A percentile compares a stretch with the other conserved stretches of the same genome.
Evolutionary conservation across 2,888 invertebrate genomes (phyloP).

Genomic region (Marasmarcha lunaedactyla): DNA sequence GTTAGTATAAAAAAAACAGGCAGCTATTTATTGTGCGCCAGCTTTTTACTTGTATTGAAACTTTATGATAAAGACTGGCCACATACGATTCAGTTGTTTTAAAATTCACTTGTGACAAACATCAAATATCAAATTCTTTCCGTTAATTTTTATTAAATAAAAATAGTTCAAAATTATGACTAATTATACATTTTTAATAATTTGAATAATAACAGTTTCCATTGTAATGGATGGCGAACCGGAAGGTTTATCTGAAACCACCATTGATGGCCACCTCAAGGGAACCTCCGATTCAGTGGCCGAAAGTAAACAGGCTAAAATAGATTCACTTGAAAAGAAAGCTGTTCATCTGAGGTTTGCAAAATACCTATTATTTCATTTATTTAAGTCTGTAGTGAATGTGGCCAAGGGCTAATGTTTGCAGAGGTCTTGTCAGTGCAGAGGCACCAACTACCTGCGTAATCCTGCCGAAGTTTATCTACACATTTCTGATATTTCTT

Average conservation of each 20-base stretch:
- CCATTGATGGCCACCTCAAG: constrained; percentile 43
- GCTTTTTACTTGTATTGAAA: too few relatives aligned
- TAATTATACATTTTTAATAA: constrained; percentile 16
- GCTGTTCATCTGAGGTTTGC: constrained; percentile 52
- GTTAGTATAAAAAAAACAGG: too few relatives aligned
- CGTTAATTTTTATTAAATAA: not conserved
- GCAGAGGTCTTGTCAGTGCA: too few relatives aligned
- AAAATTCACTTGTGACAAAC: constrained; percentile 6
- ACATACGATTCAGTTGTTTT: constrained; percentile 15
- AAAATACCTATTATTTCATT: too few relatives aligned
- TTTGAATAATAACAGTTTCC: constrained; percentile 9
- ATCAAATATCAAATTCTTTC: too few relatives aligned
- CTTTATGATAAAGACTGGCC: constrained; percentile 9
- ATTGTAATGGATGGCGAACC: constrained; percentile 47
- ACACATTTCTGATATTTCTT: too few relatives aligned
- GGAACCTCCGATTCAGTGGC: constrained; percentile 44
- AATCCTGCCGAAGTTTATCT: too few relatives aligned
- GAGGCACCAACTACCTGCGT: too few relatives aligned
- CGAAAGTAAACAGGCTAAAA: constrained; percentile 48
- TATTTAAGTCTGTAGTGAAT: too few relatives aligned
- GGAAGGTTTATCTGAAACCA: constrained; percentile 48
- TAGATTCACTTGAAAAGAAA: constrained; percentile 58
- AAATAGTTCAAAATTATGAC: constrained; percentile 33
- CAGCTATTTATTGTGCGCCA: too few relatives aligned
- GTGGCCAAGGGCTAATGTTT: too few relatives aligned